Percentiles rank a stretch among this genome's conserved stretches.
Evolutionary conservation across 2,797 vertebrate species (phyloP).

Genomic region (Rhincodon typus): DNA sequence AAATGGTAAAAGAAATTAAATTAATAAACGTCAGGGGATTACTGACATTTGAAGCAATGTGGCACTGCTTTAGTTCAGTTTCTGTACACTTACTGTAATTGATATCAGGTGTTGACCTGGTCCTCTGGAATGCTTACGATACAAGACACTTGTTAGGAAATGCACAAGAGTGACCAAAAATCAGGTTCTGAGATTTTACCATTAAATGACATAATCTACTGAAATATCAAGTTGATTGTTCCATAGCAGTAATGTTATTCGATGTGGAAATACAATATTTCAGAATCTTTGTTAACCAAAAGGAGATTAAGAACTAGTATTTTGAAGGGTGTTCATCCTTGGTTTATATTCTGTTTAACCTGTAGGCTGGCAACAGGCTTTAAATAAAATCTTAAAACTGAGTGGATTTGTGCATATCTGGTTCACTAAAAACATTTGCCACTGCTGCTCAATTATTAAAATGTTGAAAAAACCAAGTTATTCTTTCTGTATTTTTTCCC

Average conservation of each 20-base stretch:
- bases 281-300: neutral
- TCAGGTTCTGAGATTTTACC: neutral
- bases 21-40: neutral
- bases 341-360: neutral
- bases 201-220: neutral
- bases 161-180: neutral
- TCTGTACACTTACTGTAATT: neutral
- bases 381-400: neutral
- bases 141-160: neutral
- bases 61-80: neutral
- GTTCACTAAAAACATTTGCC: neutral
- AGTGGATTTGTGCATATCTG: neutral
- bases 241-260: neutral
- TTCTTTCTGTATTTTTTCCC: neutral
- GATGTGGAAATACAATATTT: neutral
- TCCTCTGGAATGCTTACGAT: neutral
- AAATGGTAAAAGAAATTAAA: neutral
- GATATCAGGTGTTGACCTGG: neutral
- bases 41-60: neutral
- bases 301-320: neutral
- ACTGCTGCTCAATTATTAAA: neutral
- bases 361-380: neutral
- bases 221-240: neutral
- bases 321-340: neutral
- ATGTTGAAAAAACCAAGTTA: neutral